Percentiles rank a stretch among this genome's conserved stretches.
These are phyloP conservation scores for Lapara coniferarum DNA, from an alignment of 2,888 invertebrate species.

Conservation along the genomic window DNA sequence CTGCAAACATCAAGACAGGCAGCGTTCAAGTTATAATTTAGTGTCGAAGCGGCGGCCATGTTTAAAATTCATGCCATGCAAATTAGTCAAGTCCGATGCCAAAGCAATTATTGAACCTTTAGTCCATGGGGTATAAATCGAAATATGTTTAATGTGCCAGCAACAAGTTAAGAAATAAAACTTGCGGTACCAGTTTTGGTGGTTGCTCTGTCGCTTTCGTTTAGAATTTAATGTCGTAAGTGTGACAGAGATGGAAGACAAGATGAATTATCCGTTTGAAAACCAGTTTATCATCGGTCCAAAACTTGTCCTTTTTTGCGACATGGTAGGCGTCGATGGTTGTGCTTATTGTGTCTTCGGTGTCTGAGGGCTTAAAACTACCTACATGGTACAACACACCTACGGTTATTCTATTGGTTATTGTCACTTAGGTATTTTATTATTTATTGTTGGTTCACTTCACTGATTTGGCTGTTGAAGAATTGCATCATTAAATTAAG, in stretches of 20 bases:
- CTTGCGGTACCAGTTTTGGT: slow-evolving; percentile 62
- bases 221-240: slow-evolving; percentile 26
- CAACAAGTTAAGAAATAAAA: slow-evolving; percentile 81
- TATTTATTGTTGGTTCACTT: background rate
- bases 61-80: slow-evolving; percentile 71
- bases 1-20: slow-evolving; percentile 53
- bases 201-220: slow-evolving; percentile 41
- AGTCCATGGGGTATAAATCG: slow-evolving; percentile 60
- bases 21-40: slow-evolving; percentile 54
- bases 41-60: slow-evolving; percentile 54
- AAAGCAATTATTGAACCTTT: slow-evolving; percentile 64
- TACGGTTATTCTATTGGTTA: slow-evolving; percentile 28
- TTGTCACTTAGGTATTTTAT: slow-evolving; percentile 12
- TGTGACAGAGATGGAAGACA: slow-evolving; percentile 49
- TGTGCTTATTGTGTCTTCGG: slow-evolving; percentile 63
- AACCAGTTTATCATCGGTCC: slow-evolving; percentile 79
- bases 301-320: slow-evolving; percentile 64
- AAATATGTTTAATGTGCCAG: slow-evolving; percentile 73
- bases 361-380: slow-evolving; percentile 40
- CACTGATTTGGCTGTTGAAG: too few species aligned
- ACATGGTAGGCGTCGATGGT: slow-evolving; percentile 73
- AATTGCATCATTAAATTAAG: background rate
- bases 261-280: slow-evolving; percentile 66
- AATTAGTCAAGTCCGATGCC: slow-evolving; percentile 65
- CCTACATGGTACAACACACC: slow-evolving; percentile 30